Conservation (phyloP, 2,888 invertebrate genomes). For the Aethes cnicana region DNA sequence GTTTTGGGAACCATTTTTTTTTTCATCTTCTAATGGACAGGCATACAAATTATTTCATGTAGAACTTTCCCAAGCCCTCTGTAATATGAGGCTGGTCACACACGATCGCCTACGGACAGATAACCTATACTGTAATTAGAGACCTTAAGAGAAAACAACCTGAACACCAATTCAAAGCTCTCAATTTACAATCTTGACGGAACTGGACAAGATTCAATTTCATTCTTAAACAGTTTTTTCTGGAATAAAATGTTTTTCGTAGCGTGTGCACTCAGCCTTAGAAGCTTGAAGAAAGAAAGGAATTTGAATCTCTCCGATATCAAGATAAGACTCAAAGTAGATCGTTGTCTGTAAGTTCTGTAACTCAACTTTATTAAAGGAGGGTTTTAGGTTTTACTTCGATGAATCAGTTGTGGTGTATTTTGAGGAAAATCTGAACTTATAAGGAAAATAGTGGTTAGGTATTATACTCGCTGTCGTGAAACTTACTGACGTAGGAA, state of each 20-base stretch:
- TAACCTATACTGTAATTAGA: constrained; percentile 35
- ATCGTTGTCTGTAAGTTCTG: neutral
- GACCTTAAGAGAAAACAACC: too few relatives aligned
- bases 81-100: constrained; percentile 38
- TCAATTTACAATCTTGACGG: too few relatives aligned
- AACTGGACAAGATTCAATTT: too few relatives aligned
- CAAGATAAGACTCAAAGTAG: neutral
- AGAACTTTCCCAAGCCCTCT: constrained; percentile 41
- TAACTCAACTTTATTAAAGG: neutral
- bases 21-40: neutral
- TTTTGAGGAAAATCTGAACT: too few relatives aligned
- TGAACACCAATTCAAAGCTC: too few relatives aligned
- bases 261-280: constrained; percentile 24
- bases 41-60: neutral
- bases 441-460: too few relatives aligned
- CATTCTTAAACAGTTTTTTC: too few relatives aligned
- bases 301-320: neutral
- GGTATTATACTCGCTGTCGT: too few relatives aligned
- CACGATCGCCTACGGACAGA: constrained; percentile 41
- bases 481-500: too few relatives aligned
- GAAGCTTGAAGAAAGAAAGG: neutral
- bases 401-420: too few relatives aligned
- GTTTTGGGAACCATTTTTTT: too few relatives aligned
- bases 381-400: neutral
- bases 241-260: constrained; percentile 11